phyloP scores from a whole-genome alignment of 1,140 invertebrate species.

The Pseudomyrmex flavicornis region DNA sequence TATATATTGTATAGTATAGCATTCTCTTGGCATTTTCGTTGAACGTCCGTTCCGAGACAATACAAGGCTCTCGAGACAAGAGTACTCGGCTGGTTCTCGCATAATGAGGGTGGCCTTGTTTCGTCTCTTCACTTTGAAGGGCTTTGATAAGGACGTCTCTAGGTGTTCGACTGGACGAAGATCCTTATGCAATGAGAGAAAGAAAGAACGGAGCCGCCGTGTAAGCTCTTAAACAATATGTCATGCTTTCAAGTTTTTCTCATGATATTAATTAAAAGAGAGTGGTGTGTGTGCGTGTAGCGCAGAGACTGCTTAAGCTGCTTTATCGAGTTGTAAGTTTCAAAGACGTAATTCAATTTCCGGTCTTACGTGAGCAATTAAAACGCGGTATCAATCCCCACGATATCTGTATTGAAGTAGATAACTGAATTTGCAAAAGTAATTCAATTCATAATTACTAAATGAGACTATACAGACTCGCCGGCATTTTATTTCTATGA shows the following conservation, averaged over 20 bases:
- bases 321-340: background rate
- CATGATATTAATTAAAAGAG: constrained; percentile 47
- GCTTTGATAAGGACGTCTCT: constrained; percentile 63
- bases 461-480: too few relatives aligned
- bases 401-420: background rate
- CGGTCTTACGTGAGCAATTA: background rate
- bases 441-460: background rate
- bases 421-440: too few relatives aligned
- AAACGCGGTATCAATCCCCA: background rate
- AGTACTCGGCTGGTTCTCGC: constrained; percentile 56
- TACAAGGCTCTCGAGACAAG: constrained; percentile 70
- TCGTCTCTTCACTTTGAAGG: constrained; percentile 60
- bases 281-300: background rate
- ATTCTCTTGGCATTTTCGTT: constrained; percentile 62
- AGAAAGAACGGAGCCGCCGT: background rate
- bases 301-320: background rate
- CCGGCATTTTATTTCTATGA: background rate
- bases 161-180: constrained; percentile 63
- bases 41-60: constrained; percentile 67
- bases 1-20: background rate
- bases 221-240: constrained; percentile 37
- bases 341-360: background rate
- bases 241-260: background rate
- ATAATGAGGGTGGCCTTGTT: constrained; percentile 76
- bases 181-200: constrained; percentile 18